phyloP scores from a whole-genome alignment of 2,797 vertebrate species.

The Balearica regulorum region DNA sequence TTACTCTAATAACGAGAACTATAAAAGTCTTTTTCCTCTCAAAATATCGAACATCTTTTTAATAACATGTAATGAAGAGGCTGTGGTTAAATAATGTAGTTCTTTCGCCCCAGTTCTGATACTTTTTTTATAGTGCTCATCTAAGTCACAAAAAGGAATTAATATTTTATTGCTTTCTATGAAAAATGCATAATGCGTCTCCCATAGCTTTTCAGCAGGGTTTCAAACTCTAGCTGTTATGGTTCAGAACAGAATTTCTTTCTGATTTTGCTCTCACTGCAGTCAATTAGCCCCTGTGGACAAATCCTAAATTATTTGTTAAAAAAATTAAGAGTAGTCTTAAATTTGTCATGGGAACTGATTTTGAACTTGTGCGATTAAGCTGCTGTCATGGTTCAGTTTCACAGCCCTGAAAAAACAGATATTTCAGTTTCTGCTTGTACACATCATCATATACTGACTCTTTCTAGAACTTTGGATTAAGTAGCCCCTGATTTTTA shows the following conservation, averaged over 20 bases:
- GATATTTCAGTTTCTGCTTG: not conserved
- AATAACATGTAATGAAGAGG: slow-evolving; percentile 57
- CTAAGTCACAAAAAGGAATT: slow-evolving; percentile 69
- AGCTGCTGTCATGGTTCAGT: not conserved
- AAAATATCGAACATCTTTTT: slow-evolving; percentile 13
- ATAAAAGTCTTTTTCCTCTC: slow-evolving; percentile 6
- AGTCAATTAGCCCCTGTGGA: not conserved
- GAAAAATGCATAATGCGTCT: slow-evolving; percentile 71
- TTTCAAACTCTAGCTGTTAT: not conserved
- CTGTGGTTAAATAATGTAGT: slow-evolving; percentile 67
- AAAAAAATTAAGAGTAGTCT: not conserved
- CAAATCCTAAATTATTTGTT: not conserved
- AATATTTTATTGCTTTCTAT: slow-evolving; percentile 74
- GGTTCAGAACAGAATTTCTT: not conserved
- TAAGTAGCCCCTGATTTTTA: not conserved
- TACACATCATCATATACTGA: not conserved
- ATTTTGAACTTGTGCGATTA: not conserved
- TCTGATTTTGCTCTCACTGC: not conserved
- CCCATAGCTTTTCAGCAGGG: slow-evolving; percentile 29
- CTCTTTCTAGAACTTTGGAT: not conserved
- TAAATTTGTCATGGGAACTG: not conserved
- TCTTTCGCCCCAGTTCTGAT: slow-evolving; percentile 29
- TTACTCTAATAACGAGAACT: slow-evolving; percentile 6
- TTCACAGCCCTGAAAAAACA: not conserved
- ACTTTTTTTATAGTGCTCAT: slow-evolving; percentile 62